Evolutionary conservation across 2,888 invertebrate species (phyloP).

Genomic region (Dasypolia templi): DNA sequence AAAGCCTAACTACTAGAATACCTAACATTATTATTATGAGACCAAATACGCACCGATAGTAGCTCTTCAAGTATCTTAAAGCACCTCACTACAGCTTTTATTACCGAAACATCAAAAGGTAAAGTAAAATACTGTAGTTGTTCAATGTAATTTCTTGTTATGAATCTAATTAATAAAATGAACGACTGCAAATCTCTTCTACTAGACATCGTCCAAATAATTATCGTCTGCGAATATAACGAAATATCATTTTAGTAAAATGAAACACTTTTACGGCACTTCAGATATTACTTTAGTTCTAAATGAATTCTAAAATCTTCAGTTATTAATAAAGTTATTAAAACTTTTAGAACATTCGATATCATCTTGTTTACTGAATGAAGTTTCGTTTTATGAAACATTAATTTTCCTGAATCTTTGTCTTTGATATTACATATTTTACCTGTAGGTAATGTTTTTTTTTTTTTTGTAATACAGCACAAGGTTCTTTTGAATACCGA

Average conservation of each 20-base stretch:
- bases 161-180: constrained; percentile 31
- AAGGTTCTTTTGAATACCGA: constrained; percentile 61
- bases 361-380: constrained; percentile 32
- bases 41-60: not conserved
- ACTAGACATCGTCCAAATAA: constrained; percentile 27
- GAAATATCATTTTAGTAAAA: constrained; percentile 19
- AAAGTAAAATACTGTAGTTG: constrained; percentile 22
- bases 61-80: constrained; percentile 22
- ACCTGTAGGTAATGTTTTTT: constrained; percentile 41
- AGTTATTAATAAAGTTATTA: constrained; percentile 46
- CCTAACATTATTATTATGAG: not conserved
- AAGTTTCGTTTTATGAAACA: constrained; percentile 26
- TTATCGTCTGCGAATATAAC: constrained; percentile 18
- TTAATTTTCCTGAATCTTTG: constrained; percentile 8
- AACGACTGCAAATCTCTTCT: constrained; percentile 18
- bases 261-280: constrained; percentile 42
- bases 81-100: constrained; percentile 5
- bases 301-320: constrained; percentile 47
- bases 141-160: constrained; percentile 21
- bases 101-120: constrained; percentile 11
- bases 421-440: constrained; percentile 10
- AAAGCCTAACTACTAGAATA: not conserved
- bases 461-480: constrained; percentile 57
- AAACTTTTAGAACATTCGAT: constrained; percentile 41
- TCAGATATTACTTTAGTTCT: constrained; percentile 33